Base-by-base conservation (phyloP, 2,113 vertebrate genomes). In the Ophiodon elongatus region DNA sequence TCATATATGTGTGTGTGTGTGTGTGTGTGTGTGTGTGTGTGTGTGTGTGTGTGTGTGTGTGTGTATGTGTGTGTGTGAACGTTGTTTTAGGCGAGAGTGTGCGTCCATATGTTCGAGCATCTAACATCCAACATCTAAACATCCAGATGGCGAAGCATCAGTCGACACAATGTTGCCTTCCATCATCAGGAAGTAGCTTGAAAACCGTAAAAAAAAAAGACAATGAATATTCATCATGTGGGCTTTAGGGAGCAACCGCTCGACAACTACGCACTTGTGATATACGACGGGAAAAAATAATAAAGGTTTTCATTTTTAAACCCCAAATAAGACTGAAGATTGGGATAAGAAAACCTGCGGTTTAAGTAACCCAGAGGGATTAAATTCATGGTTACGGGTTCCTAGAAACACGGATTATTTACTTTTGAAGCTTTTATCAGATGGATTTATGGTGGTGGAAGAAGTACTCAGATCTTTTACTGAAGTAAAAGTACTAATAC, bases 121-220 rank as follows among this genome's bases (percentile, higher is more conserved):
- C 56, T 74, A 86, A 83, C 88, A 83, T 82, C 83, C 76, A 87
- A 65, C 85, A 86, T 91, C 81, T 75, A 88, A 91, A 86, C 87
- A 90, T 80, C 88, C 92, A 91, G 92, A 93, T 93, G 92, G 92
- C 67, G 71, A 50, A 76, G 77, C 85, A 83, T 88, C 88, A 83
- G 76, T 89, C 60, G 8, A 56, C 85, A 77, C 86, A 80, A 74
- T 72, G 89, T 79, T 82, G 89, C 82, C 74, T 64, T 85, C 91
- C 69, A 78, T 83, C 88, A 71, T 11, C 82, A 79, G 72, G 83
- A 91, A 87, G 79, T 83, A 15, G 78, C 64, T 54, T 25, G 77
- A 77, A 84, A 54, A 83, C 27, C n/a, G 39, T 72, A 71, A 80
- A 73, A 45, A 47, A 59, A 33, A 3, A 67, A 59, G 69, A 85